Evolutionary conservation across 1,140 invertebrate genomes (phyloP), one percentile per base, ranked within the genome.

Genomic region (Aphis craccivora): DNA sequence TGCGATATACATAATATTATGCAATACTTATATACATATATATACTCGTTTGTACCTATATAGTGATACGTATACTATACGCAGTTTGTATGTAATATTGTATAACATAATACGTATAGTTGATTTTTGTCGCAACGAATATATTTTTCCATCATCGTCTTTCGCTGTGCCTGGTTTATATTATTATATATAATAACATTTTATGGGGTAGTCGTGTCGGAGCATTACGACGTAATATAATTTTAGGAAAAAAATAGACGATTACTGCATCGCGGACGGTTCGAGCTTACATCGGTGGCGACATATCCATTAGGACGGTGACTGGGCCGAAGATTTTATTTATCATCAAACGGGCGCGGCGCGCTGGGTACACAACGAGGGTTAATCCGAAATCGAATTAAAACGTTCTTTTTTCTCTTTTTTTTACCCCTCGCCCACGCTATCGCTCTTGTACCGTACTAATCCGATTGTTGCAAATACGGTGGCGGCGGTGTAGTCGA

Each of bases 341-440:
- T 90, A 90, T 90, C 88, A 60, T 90, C 88, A 43, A 90, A 90
- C 88, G 88, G 35, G 53, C 37, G 51, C 35, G 51, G 20, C 7
- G 35, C 14, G 8, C 30, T 30, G 60, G 60, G 60, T 67, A 67
- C 35, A 40, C 51, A 53, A 90, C 53, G 88, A 90, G 88, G 88
- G 88, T 55, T 60, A 60, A 90, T 90, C 88, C 88, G 23, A 90
- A 90, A 90, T 90, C 88, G 88, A 90, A 90, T 90, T 90, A 90
- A 90, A 90, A 90, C 88, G 35, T 40, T 60, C 20, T 43, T 60
- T 60, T 53, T 51, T 53, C 9, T 25, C 23, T 40, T 37, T 53
- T 53, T 53, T 90, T 90, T 40, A 40, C 55, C 40, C 30, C 14
- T 22, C 8, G 53, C 88, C 88, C 30, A 14, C 23, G 51, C 53